Conservation (phyloP, 1,140 invertebrate species). For the Ceratina australensis region DNA sequence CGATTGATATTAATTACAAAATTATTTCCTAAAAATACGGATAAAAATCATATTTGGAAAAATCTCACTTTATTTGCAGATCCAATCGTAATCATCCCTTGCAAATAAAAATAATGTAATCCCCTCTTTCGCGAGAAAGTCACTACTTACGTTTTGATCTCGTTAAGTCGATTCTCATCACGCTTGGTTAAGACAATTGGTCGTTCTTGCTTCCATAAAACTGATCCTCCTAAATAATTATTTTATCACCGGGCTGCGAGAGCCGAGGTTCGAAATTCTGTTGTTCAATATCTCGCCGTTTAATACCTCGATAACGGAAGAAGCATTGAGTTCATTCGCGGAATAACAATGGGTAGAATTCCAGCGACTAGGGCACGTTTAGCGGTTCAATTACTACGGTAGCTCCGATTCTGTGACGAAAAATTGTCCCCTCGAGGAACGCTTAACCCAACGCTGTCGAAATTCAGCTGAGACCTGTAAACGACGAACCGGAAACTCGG, state of each 20-base stretch:
- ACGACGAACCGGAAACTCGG: constrained; percentile 25
- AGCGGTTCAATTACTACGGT: constrained; percentile 55
- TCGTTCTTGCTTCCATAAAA: background rate
- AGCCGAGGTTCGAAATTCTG: constrained; percentile 24
- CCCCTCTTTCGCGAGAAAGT: no score
- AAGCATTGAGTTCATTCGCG: constrained; percentile 36
- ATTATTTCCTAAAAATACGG: background rate
- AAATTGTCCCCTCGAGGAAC: constrained; percentile 42
- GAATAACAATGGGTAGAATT: constrained; percentile 58
- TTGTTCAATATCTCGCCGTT: constrained; percentile 57
- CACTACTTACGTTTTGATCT: background rate
- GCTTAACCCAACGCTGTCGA: constrained; percentile 15
- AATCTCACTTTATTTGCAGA: background rate
- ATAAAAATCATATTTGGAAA: background rate
- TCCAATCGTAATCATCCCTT: background rate
- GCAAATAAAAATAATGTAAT: constrained; percentile 26
- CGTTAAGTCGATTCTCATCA: constrained; percentile 19
- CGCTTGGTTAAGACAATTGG: constrained; percentile 37
- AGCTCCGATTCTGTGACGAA: constrained; percentile 40
- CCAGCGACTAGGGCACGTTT: constrained; percentile 38
- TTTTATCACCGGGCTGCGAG: constrained; percentile 42
- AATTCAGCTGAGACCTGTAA: constrained; percentile 36
- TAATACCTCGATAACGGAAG: constrained; percentile 62
- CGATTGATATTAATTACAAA: no score
- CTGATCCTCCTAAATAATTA: constrained; percentile 46